A percentile compares a stretch with the other conserved stretches of the same genome.
Conservation (phyloP, 2,888 invertebrate genomes). For the Phytoseiulus persimilis region DNA sequence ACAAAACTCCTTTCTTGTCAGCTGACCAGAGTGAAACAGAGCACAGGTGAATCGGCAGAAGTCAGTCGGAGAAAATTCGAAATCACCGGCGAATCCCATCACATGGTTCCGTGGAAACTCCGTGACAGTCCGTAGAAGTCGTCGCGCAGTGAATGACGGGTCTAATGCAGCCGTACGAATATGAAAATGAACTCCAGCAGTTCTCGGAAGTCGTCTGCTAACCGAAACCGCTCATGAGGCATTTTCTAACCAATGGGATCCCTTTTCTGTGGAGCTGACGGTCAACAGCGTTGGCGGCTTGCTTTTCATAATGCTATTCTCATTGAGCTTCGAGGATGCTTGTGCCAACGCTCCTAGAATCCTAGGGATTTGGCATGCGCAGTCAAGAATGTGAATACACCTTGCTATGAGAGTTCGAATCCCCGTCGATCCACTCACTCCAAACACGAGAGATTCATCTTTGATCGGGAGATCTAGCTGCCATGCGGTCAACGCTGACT, state of each 20-base stretch:
- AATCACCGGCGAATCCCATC: too few species aligned
- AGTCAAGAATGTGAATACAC: not conserved
- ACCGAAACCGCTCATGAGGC: not conserved
- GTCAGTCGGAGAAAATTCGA: too few species aligned
- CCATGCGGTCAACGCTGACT: not conserved
- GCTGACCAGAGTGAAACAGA: too few species aligned
- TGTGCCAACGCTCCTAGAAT: too few species aligned
- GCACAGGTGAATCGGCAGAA: too few species aligned
- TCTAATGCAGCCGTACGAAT: not conserved
- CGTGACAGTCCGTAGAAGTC: too few species aligned
- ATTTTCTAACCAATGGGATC: not conserved
- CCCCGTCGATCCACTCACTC: not conserved
- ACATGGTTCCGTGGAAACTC: too few species aligned
- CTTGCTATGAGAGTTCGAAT: not conserved
- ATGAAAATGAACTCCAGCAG: not conserved
- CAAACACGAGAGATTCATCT: not conserved
- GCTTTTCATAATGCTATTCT: conserved; percentile 37
- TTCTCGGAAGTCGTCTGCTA: not conserved
- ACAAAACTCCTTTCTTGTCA: too few species aligned
- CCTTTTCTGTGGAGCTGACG: not conserved
- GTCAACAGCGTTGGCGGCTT: not conserved
- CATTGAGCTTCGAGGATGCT: not conserved
- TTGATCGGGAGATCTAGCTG: not conserved
- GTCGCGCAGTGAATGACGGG: too few species aligned
- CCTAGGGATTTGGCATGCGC: not conserved